phyloP scores from a whole-genome alignment of 2,113 vertebrate species.

The Mesitornis unicolor region DNA sequence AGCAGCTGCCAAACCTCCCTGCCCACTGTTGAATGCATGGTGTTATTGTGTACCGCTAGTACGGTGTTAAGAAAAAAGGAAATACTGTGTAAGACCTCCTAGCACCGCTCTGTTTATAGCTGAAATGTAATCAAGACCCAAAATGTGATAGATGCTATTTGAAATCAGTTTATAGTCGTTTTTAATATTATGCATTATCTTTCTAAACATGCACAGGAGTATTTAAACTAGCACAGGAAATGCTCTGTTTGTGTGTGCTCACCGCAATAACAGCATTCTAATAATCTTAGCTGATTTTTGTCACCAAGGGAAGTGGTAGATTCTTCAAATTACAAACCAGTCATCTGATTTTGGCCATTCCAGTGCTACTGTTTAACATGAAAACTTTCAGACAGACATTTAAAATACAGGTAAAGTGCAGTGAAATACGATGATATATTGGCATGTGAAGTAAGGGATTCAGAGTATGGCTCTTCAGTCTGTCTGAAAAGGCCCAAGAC shows the following conservation, averaged over 20 bases:
- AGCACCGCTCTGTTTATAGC: background rate
- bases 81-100: background rate
- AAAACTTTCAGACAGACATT: background rate
- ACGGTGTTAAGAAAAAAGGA: background rate
- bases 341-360: background rate
- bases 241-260: background rate
- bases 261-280: background rate
- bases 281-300: background rate
- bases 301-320: background rate
- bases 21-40: background rate
- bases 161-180: background rate
- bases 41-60: background rate
- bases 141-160: background rate
- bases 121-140: background rate
- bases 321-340: background rate
- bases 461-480: background rate
- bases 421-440: background rate
- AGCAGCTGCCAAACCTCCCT: background rate
- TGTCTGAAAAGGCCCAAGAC: background rate
- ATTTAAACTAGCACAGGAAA: background rate
- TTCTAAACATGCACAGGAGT: background rate
- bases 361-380: background rate
- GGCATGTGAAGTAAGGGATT: background rate
- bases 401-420: background rate
- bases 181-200: background rate